A percentile compares a stretch with the other conserved stretches of the same genome.
Evolutionary conservation across 2,797 vertebrate genomes (phyloP).

Genomic region (Anas flavirostris): DNA sequence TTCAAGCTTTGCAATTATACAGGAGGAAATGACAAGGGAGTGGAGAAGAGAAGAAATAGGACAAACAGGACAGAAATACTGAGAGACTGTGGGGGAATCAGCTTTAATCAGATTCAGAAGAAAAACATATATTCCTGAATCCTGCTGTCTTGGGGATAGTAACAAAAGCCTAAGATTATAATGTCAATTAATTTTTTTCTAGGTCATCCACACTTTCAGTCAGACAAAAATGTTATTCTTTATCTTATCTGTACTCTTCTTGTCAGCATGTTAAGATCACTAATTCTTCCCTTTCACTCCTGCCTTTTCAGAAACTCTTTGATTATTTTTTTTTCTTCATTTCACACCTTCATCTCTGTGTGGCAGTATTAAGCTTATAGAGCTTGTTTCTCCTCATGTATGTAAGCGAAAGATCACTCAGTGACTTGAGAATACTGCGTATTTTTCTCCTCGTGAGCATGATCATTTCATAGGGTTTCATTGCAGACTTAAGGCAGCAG

Average conservation of each 20-base stretch:
- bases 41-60: neutral
- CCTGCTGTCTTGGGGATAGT: neutral
- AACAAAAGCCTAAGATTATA: neutral
- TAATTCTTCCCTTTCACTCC: neutral
- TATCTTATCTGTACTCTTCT: neutral
- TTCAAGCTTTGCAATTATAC: neutral
- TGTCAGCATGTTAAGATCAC: neutral
- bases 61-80: neutral
- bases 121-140: neutral
- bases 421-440: neutral
- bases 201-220: neutral
- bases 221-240: neutral
- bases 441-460: neutral
- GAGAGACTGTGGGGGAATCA: neutral
- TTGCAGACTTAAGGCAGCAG: neutral
- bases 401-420: neutral
- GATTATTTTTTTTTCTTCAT: fast-evolving
- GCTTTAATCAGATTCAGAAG: neutral
- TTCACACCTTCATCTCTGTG: neutral
- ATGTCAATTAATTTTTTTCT: neutral
- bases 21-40: neutral
- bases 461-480: neutral
- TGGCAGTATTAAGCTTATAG: neutral
- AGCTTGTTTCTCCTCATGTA: neutral
- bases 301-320: neutral